These are phyloP conservation scores for Trichogramma dendrolimi DNA, from an alignment of 2,888 invertebrate species.

Conservation along the genomic window DNA sequence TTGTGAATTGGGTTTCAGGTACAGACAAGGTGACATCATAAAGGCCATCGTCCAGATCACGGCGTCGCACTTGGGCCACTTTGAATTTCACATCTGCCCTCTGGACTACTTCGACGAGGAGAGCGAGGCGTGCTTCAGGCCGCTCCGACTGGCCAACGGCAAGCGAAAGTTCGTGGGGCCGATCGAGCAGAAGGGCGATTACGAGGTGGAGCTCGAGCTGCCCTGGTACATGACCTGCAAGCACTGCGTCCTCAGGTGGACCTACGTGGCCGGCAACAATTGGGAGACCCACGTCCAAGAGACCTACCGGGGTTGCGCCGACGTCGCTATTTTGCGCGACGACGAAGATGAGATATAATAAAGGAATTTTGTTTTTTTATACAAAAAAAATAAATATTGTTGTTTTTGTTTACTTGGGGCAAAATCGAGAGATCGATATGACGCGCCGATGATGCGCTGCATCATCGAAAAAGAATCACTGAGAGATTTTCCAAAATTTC, in stretches of 20 bases:
- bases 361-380: too few species aligned
- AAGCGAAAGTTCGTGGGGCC: slow-evolving; percentile 37
- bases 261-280: slow-evolving; percentile 55
- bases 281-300: slow-evolving; percentile 56
- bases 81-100: slow-evolving; percentile 55
- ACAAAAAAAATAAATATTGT: too few species aligned
- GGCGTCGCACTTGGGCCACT: slow-evolving; percentile 47
- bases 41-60: slow-evolving; percentile 40
- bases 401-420: too few species aligned
- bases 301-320: slow-evolving; percentile 55
- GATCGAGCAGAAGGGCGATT: not conserved
- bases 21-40: slow-evolving; percentile 35
- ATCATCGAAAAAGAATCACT: too few species aligned
- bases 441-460: too few species aligned
- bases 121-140: slow-evolving; percentile 55
- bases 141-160: slow-evolving; percentile 39
- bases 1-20: slow-evolving; percentile 33
- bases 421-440: too few species aligned
- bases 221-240: slow-evolving; percentile 8
- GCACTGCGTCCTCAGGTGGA: slow-evolving; percentile 55
- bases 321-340: slow-evolving; percentile 35
- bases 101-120: slow-evolving; percentile 50
- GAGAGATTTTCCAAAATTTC: too few species aligned
- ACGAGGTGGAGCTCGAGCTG: not conserved
- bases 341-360: too few species aligned